Evolutionary conservation across 1,140 invertebrate species (phyloP), one percentile per base, ranked within the genome.

Genomic region (Euwallacea fornicatus): DNA sequence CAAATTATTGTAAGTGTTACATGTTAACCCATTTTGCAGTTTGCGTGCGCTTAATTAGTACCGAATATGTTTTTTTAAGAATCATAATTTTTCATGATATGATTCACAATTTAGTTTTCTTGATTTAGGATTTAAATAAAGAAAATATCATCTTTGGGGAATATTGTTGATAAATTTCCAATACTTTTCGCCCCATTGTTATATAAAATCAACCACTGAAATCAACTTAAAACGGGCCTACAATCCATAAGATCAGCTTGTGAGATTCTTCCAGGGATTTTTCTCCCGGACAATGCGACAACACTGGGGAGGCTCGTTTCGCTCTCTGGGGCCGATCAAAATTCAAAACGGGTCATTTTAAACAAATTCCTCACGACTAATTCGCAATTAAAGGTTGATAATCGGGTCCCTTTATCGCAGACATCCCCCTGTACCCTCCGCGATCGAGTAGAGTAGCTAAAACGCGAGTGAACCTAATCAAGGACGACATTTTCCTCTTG

Each of bases 321-420:
- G 71, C 46, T 75, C 63, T 67, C 70, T 73, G 73, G 75, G 76
- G 75, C 71, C 72, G 77, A 73, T 78, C 76, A 70, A 77, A 78
- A 78, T 78, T 78, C 74, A 76, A 77, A 78, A 75, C 74, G 66
- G 74, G 71, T 69, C 75, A 72, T 77, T 75, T 78, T 77, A 77
- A 78, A 77, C 68, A 74, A 71, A 75, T 77, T 77, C 62, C 72
- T 72, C 75, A 73, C 72, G 73, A 77, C 75, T 77, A 77, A 74
- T 72, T 73, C 73, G 72, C 72, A 78, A 76, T 78, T 76, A 78
- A 69, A 50, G 56, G 69, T 66, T 71, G 75, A 75, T 77, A 74
- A 74, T 61, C 69, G 69, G 42, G 69, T 77, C 68, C 74, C 70
- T 70, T 73, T 71, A 72, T 76, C 72, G 68, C 63, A 67, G 75